Conservation (phyloP, 2,797 vertebrate species). For the Mallotus villosus region DNA sequence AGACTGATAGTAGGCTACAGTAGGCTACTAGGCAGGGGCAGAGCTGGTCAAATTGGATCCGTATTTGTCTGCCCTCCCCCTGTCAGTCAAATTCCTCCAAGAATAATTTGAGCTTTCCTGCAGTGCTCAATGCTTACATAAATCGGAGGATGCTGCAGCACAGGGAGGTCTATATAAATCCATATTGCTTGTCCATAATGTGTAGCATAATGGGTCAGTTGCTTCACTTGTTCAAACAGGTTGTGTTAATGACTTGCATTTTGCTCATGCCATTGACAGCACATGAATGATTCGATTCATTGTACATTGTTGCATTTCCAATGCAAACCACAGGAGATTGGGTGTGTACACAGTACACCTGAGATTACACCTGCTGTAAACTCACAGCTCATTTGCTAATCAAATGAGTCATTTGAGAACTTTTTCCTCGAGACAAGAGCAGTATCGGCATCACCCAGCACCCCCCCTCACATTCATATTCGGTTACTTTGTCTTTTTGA, state of each 20-base stretch:
- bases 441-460: no score
- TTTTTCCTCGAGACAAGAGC: not conserved
- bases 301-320: constrained; percentile 4
- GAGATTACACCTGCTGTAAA: not conserved
- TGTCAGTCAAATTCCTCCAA: constrained; percentile 32
- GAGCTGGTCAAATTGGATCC: constrained; percentile 14
- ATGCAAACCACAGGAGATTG: constrained; percentile 59
- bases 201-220: not conserved
- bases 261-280: not conserved
- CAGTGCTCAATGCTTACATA: constrained; percentile 63
- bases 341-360: constrained; percentile 20
- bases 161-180: constrained; percentile 16
- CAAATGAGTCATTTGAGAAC: constrained; percentile 37
- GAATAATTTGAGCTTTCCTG: constrained; percentile 33
- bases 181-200: not conserved
- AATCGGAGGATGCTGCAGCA: constrained; percentile 63
- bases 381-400: constrained; percentile 41
- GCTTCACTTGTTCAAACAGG: not conserved
- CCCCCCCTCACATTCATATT: no score
- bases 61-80: not conserved
- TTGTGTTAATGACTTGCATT: not conserved
- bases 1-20: not conserved
- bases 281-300: not conserved
- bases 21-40: no score
- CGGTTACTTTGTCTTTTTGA: no score